Evolutionary conservation across 2,797 vertebrate genomes (phyloP).

Genomic region (Lemur catta): DNA sequence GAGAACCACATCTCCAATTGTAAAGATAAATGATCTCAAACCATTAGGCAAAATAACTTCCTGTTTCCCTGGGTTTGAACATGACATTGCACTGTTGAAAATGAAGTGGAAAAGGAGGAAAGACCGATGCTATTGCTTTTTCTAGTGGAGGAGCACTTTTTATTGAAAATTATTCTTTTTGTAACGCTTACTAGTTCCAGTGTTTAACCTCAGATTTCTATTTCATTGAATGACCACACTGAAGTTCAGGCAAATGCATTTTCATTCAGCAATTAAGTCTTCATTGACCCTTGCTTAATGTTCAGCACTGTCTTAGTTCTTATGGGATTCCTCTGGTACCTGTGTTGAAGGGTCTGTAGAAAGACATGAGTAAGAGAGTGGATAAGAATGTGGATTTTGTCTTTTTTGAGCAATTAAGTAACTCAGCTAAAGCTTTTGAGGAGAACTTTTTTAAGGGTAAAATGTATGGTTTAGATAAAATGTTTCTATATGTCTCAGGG

Average conservation of each 20-base stretch:
- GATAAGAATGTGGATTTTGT: background rate
- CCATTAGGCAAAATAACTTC: background rate
- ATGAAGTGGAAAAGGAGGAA: background rate
- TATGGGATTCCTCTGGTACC: background rate
- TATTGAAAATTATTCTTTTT: background rate
- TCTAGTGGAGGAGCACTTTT: background rate
- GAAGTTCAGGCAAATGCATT: background rate
- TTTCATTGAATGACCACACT: background rate
- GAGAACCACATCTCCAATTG: background rate
- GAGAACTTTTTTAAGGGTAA: background rate
- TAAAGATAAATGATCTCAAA: background rate
- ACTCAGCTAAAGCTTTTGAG: background rate
- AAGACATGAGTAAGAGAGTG: background rate
- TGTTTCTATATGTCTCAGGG: background rate
- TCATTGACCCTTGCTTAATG: background rate
- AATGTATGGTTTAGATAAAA: background rate
- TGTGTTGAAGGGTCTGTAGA: background rate
- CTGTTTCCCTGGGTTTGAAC: background rate
- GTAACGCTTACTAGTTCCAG: background rate
- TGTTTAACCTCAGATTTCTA: background rate
- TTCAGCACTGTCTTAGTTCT: background rate
- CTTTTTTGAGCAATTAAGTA: background rate
- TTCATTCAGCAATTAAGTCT: background rate
- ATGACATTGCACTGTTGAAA: background rate
- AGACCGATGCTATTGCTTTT: background rate